Conservation (phyloP, 2,888 invertebrate species). For the Argyresthia goedartella region DNA sequence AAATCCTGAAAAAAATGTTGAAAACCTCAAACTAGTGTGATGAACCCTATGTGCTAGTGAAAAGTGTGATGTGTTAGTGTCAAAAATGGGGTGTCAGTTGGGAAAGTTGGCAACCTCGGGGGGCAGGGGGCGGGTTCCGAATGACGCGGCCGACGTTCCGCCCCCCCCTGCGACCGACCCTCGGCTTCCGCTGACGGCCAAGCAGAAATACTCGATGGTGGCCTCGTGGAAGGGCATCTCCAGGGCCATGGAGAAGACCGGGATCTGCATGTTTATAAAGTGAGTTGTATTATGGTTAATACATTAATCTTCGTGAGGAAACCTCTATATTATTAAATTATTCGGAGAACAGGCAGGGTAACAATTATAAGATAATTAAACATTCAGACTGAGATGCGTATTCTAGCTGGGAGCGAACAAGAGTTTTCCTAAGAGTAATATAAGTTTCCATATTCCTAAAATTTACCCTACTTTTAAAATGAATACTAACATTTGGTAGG, state of each 20-base stretch:
- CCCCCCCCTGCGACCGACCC: conserved; percentile 82
- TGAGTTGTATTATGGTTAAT: conserved; percentile 60
- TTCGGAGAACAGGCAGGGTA: too few relatives aligned
- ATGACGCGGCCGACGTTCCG: conserved; percentile 44
- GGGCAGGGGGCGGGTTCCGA: conserved; percentile 51
- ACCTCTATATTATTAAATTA: background rate
- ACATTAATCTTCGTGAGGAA: background rate
- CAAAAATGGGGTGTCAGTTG: conserved; percentile 81
- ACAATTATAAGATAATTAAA: too few relatives aligned
- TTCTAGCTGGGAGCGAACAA: too few relatives aligned
- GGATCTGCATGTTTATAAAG: conserved; percentile 93
- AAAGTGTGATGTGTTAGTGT: conserved; percentile 12
- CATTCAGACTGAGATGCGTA: too few relatives aligned
- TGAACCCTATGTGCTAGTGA: background rate
- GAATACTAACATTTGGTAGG: too few relatives aligned
- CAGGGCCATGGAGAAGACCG: conserved; percentile 89
- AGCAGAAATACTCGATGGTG: conserved; percentile 89
- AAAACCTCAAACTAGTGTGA: too few relatives aligned
- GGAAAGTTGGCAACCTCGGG: conserved; percentile 77
- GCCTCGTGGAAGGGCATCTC: conserved; percentile 94
- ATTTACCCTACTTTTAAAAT: too few relatives aligned
- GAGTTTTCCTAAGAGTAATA: too few relatives aligned
- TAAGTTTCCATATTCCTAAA: too few relatives aligned
- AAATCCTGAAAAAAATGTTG: too few relatives aligned
- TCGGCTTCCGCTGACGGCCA: conserved; percentile 84